Evolutionary conservation across 2,888 invertebrate genomes (phyloP).

Genomic region (Schizotus pectinicornis): DNA sequence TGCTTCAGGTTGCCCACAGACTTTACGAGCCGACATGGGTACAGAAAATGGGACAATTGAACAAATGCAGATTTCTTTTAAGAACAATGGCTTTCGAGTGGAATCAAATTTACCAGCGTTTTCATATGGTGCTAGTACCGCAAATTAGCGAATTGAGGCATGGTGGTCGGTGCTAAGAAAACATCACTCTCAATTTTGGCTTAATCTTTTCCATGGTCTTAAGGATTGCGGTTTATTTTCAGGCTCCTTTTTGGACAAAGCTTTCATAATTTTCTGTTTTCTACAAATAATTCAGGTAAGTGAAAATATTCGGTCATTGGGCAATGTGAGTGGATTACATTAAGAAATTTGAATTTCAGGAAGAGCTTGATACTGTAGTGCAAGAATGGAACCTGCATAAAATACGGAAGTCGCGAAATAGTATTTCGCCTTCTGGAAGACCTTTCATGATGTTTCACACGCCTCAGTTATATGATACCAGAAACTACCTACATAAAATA

Average conservation of each 20-base stretch:
- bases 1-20: conserved; percentile 19
- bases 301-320: background rate
- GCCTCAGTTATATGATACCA: conserved; percentile 12
- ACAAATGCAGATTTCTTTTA: conserved; percentile 22
- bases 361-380: conserved; percentile 18
- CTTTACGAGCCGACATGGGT: conserved; percentile 30
- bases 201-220: conserved; percentile 16
- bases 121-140: conserved; percentile 26
- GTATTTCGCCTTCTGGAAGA: conserved; percentile 15
- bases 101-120: conserved; percentile 6
- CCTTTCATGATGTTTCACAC: conserved; percentile 22
- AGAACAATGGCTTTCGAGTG: background rate
- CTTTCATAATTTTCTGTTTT: conserved; percentile 19
- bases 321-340: background rate
- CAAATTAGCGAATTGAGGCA: conserved; percentile 29
- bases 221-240: conserved; percentile 11
- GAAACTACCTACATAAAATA: background rate
- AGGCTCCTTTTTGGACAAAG: conserved; percentile 18
- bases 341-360: too few relatives aligned
- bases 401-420: conserved; percentile 18
- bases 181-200: conserved; percentile 22
- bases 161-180: conserved; percentile 29
- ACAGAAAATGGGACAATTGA: conserved; percentile 30
- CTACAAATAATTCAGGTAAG: conserved; percentile 21
- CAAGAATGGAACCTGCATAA: conserved; percentile 21